Evolutionary conservation across 2,888 invertebrate species (phyloP), one percentile per base, ranked within the genome.

Genomic region (Phalera bucephala): DNA sequence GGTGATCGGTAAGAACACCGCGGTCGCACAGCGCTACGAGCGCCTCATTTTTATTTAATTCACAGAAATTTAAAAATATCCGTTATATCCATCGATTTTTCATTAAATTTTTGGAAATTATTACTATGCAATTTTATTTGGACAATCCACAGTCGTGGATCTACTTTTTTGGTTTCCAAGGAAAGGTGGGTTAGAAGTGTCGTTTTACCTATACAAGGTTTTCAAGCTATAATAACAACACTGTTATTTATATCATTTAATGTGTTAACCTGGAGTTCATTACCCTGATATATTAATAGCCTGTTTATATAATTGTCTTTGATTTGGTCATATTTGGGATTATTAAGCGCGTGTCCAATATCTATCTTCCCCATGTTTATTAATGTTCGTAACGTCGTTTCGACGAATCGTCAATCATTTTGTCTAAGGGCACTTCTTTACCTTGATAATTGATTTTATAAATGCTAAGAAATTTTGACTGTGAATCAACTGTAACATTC

Each of bases 161-260:
- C 32, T 1, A 41, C 15, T 36, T 46, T 50, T 27, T 72, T 72
- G 1, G 66, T 62, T 33, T 67, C 51, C 4, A 60, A 33, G 3
- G 71, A 49, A 8, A 72, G 36, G 41, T 69, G 66, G 22, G 63
- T 62, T 2, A 72, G 51, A 13, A 72, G 54, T 20, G 49, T 57
- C 14, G 66, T 57, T 37, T 66, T 72, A 14, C 72, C 72, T 54
- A 58, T 61, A 9, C 64, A 65, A 14, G 70, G 61, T 22, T 48
- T 45, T 1, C 60, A 60, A 3, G 54, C 45, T 28, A 72, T 48
- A 3, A 72, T 26, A 0, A 71, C 67, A 2, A 58, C 38, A 15
- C 47, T 40, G 9, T 65, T 52, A 1, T 55, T 42, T 21, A 72
- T 45, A 17, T 65, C 65, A 28, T 64, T 28, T 0, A 72, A 46